These are phyloP conservation scores for Scrobipalpa costella DNA, from an alignment of 2,888 invertebrate species.

Conservation along the genomic window DNA sequence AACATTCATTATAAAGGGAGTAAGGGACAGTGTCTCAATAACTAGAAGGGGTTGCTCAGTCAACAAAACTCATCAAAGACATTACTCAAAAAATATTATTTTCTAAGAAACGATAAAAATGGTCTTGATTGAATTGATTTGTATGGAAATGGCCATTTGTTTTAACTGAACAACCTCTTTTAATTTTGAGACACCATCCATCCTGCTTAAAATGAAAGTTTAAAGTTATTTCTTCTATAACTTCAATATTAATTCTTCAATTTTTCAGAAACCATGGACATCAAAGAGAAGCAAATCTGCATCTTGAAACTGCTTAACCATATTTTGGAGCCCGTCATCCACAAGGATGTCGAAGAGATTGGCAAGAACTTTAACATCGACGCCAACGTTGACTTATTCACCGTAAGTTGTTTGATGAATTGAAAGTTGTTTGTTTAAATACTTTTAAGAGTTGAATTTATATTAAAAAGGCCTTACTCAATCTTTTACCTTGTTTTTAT, in stretches of 20 bases:
- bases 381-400: constrained; percentile 60
- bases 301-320: constrained; percentile 78
- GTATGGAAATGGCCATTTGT: no score
- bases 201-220: background rate
- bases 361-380: constrained; percentile 69
- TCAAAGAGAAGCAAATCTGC: constrained; percentile 70
- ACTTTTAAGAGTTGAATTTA: no score
- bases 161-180: background rate
- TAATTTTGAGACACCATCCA: background rate
- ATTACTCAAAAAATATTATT: no score
- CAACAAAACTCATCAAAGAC: no score
- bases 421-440: background rate
- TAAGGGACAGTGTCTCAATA: no score
- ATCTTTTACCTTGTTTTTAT: background rate
- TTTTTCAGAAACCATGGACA: constrained; percentile 63
- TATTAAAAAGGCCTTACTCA: no score
- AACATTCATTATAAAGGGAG: no score
- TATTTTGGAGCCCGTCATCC: constrained; percentile 69
- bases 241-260: background rate
- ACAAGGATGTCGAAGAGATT: constrained; percentile 69
- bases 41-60: no score
- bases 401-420: constrained; percentile 46
- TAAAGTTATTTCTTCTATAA: background rate
- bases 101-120: no score
- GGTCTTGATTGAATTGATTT: no score